Conservation (phyloP, 2,888 invertebrate species). For the Brassicogethes aeneus region DNA sequence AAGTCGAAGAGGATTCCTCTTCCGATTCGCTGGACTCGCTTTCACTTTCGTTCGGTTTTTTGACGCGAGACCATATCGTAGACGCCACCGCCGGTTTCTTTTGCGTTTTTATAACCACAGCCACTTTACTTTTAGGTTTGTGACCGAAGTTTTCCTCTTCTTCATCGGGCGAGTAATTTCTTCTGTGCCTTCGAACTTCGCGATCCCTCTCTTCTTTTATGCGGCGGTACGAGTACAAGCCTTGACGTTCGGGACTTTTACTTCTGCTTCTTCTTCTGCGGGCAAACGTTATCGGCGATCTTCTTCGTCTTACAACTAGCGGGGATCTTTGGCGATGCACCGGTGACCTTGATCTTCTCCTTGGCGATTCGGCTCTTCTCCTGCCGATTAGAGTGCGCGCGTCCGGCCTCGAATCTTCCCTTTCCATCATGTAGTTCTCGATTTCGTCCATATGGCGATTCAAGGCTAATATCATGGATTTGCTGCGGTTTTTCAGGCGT, state of each 20-base stretch:
- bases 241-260: background rate
- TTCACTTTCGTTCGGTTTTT: slow-evolving; percentile 11
- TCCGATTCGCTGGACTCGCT: slow-evolving; percentile 14
- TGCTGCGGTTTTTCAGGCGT: slow-evolving; percentile 28
- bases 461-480: slow-evolving; percentile 28
- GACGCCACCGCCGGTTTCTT: slow-evolving; percentile 35
- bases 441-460: slow-evolving; percentile 16
- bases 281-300: slow-evolving; percentile 14
- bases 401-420: slow-evolving; percentile 12
- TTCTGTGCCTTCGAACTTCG: slow-evolving; percentile 5
- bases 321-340: slow-evolving; percentile 3
- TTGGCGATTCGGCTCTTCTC: slow-evolving; percentile 8
- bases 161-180: slow-evolving; percentile 15
- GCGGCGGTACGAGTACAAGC: slow-evolving; percentile 9
- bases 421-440: slow-evolving; percentile 6
- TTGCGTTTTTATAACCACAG: slow-evolving; percentile 36
- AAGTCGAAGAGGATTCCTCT: slow-evolving; percentile 11
- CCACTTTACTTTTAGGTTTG: slow-evolving; percentile 34
- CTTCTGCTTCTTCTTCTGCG: background rate
- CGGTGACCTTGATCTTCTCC: slow-evolving; percentile 6
- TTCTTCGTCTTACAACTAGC: slow-evolving; percentile 4
- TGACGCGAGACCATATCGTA: slow-evolving; percentile 34
- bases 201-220: background rate
- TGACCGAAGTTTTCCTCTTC: slow-evolving; percentile 13
- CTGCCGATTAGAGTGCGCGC: slow-evolving; percentile 7